Percentiles rank a stretch among this genome's conserved stretches.
Conservation (phyloP, 2,797 vertebrate species). For the Vultur gryphus region DNA sequence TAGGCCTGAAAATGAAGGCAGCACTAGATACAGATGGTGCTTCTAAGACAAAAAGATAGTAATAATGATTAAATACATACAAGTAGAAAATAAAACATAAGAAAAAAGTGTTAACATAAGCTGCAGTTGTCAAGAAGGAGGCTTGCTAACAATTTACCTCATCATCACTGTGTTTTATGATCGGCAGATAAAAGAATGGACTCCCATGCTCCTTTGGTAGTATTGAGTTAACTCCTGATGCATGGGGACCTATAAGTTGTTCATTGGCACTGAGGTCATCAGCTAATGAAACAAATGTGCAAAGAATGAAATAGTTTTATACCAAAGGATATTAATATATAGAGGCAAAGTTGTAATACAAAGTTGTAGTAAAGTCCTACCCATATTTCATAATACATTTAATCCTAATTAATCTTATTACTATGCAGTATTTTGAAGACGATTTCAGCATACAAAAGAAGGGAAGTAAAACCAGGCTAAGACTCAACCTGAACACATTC, state of each 20-base stretch:
- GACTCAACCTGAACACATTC: background rate
- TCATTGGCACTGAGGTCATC: conserved; percentile 94
- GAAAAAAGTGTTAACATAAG: background rate
- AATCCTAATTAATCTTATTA: background rate
- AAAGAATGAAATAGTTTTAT: conserved; percentile 32
- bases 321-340: background rate
- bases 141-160: conserved; percentile 80
- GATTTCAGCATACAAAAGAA: background rate
- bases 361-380: background rate
- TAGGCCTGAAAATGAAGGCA: background rate
- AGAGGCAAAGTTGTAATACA: background rate
- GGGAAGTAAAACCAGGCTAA: background rate
- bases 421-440: background rate
- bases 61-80: background rate
- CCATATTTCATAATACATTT: background rate
- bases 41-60: background rate
- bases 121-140: background rate
- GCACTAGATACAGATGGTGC: background rate
- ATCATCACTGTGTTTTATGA: conserved; percentile 92
- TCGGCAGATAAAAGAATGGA: conserved; percentile 96
- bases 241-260: conserved; percentile 88
- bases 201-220: conserved; percentile 98
- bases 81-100: background rate
- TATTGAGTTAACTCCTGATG: conserved; percentile 94
- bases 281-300: conserved; percentile 73